These are phyloP conservation scores for Blastomussa wellsi DNA, from an alignment of 92 coral and sea anemone genomes.

Conservation along the genomic window DNA sequence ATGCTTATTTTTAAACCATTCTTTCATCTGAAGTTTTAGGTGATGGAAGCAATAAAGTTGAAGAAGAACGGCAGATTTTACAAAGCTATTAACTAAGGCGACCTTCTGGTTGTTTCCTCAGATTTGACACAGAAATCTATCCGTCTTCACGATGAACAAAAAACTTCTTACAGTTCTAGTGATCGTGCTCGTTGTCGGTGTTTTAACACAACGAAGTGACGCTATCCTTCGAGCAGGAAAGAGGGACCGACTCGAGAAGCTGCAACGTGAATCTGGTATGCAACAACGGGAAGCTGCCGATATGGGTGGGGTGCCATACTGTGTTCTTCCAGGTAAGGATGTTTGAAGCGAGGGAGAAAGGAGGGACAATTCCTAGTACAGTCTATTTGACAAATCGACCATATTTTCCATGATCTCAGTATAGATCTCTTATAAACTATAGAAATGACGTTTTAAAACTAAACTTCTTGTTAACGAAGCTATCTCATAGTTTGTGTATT, in stretches of 20 bases:
- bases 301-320: background rate
- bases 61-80: background rate
- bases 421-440: too few relatives aligned
- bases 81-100: background rate
- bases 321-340: background rate
- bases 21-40: too few relatives aligned
- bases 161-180: slow-evolving; percentile 37
- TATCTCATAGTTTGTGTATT: too few relatives aligned
- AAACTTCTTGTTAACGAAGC: too few relatives aligned
- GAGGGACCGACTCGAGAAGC: slow-evolving; percentile 26
- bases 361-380: too few relatives aligned
- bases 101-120: background rate
- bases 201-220: slow-evolving; percentile 9
- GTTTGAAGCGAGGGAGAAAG: too few relatives aligned
- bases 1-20: too few relatives aligned
- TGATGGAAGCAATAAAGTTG: too few relatives aligned
- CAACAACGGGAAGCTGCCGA: background rate
- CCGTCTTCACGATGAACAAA: slow-evolving; percentile 32
- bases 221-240: slow-evolving; percentile 38
- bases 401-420: too few relatives aligned
- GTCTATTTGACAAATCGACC: too few relatives aligned
- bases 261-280: background rate
- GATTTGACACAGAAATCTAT: background rate
- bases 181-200: slow-evolving; percentile 23
- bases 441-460: too few relatives aligned